phyloP scores from a whole-genome alignment of 2,888 invertebrate species.

The Lutraria lutraria region DNA sequence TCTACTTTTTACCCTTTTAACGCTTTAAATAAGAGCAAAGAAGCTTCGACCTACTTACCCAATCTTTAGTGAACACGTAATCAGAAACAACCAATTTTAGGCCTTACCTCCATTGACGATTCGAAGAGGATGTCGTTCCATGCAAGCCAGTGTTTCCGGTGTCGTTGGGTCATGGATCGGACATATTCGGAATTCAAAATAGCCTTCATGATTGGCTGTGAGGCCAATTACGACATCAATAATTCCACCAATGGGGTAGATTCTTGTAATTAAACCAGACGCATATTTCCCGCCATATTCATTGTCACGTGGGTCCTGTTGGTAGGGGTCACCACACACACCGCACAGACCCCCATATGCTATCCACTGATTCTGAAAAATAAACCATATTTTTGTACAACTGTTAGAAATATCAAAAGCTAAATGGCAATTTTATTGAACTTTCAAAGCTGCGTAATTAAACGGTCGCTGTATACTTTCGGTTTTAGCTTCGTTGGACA shows the following conservation, averaged over 20 bases:
- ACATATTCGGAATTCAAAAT: slow-evolving; percentile 84
- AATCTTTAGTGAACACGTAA: no score
- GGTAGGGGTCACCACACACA: slow-evolving; percentile 94
- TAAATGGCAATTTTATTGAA: no score
- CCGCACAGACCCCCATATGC: slow-evolving; percentile 91
- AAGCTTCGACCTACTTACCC: no score
- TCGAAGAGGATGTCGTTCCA: slow-evolving; percentile 66
- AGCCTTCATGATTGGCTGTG: slow-evolving; percentile 83
- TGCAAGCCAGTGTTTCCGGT: slow-evolving; percentile 66
- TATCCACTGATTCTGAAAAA: slow-evolving; percentile 72
- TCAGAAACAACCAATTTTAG: neutral
- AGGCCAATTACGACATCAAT: slow-evolving; percentile 79
- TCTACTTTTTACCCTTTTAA: no score
- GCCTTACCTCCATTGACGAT: slow-evolving; percentile 57
- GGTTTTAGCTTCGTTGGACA: no score
- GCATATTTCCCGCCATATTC: slow-evolving; percentile 83
- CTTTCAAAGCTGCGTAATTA: no score
- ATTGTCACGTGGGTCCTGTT: slow-evolving; percentile 76
- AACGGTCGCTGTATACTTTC: no score
- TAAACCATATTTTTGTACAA: neutral
- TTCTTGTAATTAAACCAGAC: slow-evolving; percentile 77
- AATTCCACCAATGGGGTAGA: slow-evolving; percentile 77
- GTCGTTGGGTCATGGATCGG: slow-evolving; percentile 65
- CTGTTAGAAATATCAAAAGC: no score
- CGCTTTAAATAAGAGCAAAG: no score